Conservation (phyloP, 2,797 vertebrate species). For the Tadarida brasiliensis region DNA sequence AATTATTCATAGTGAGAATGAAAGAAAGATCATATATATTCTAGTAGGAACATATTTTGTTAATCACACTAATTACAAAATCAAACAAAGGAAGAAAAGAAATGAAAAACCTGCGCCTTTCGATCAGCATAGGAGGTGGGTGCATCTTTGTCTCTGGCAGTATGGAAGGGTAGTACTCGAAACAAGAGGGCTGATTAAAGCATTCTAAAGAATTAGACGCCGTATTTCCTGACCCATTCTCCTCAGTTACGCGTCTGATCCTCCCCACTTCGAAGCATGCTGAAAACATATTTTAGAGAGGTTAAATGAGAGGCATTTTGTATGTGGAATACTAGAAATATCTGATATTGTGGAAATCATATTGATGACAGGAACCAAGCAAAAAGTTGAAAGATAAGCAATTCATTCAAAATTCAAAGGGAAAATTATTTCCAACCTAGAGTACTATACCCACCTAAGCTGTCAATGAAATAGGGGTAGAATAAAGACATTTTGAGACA, state of each 20-base stretch:
- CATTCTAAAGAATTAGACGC: not conserved
- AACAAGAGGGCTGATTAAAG: not conserved
- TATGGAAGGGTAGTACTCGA: not conserved
- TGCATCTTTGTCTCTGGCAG: not conserved
- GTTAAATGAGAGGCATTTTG: not conserved
- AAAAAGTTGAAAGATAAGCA: not conserved
- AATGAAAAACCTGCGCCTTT: not conserved
- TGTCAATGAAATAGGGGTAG: not conserved
- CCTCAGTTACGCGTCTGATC: not conserved
- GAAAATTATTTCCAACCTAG: not conserved
- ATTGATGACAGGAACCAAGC: not conserved
- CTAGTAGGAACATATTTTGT: not conserved
- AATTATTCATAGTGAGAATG: not conserved
- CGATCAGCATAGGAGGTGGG: not conserved
- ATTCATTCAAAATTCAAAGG: not conserved
- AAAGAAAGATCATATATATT: not conserved
- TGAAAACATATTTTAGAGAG: not conserved
- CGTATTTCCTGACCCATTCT: not conserved
- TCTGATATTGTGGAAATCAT: not conserved
- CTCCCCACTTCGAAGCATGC: not conserved
- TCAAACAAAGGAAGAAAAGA: not conserved
- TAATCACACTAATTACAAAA: not conserved
- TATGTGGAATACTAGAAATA: not conserved
- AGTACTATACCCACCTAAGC: not conserved
- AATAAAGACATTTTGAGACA: not conserved